Evolutionary conservation across 2,113 vertebrate genomes (phyloP), one percentile per base, ranked within the genome.

Genomic region (Bujurquina vittata): DNA sequence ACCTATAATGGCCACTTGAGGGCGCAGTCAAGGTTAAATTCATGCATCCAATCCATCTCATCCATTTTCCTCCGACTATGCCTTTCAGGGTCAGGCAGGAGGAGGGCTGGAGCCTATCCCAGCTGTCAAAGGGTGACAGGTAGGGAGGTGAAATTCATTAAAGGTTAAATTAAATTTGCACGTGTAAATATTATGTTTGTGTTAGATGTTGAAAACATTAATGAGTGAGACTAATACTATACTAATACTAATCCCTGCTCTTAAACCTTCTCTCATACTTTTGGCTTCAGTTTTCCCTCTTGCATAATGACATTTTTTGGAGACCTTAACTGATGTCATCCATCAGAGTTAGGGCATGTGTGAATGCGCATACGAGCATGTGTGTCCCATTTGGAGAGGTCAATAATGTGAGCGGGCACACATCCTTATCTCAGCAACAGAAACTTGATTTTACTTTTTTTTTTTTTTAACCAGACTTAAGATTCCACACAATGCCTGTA

Each of bases 271-370:
- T n/a, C n/a, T n/a, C n/a, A n/a, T 14, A 49, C 35, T 79, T n/a
- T 22, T 74, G 7, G 3, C 26, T 22, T 1, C 18, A 56, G 2
- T 31, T 61, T 77, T 46, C 57, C 26, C 52, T 79, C 57, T 31
- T 10, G 49, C 46, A 60, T 5, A 9, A 29, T 57, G 65, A 72
- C n/a, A 12, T 37, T 74, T 74, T 56, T 59, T 80, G 46, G 23
- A 69, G 58, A 37, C 69, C 29, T 55, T 22, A 49, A 83, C 52
- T 62, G 73, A 81, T 80, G 83, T 49, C 59, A 86, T 35, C 23
- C 20, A 82, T 85, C 62, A 78, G 56, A 23, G 10, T 33, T 3
- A 49, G 4, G 12, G 59, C 2, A 0, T 26, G 61, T 10, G 11
- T 31, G 35, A 54, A 37, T 26, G 54, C 46, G 12, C 43, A 20